Conservation (phyloP, 2,888 invertebrate genomes). For the Salticus scenicus region DNA sequence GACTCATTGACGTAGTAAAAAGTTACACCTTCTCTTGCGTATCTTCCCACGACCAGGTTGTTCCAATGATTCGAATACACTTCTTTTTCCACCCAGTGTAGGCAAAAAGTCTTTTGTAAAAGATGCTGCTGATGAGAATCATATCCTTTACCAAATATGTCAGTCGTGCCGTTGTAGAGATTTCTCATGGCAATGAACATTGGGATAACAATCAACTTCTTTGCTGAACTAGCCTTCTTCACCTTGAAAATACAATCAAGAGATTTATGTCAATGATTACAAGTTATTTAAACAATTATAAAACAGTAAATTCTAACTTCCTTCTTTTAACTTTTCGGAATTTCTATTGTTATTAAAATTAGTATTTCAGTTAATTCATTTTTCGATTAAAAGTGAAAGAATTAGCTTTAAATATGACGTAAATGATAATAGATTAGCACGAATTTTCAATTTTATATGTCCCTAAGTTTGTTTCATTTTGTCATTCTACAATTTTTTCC, state of each 20-base stretch:
- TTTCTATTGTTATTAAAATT: no score
- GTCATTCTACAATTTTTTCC: no score
- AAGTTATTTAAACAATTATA: no score
- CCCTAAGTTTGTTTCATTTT: no score
- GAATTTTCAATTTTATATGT: no score
- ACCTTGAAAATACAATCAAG: not conserved
- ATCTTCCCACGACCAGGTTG: not conserved
- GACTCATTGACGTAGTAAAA: not conserved
- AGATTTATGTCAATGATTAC: not conserved
- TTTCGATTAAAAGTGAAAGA: no score
- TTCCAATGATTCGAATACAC: not conserved
- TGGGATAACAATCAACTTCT: not conserved
- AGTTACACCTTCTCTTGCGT: not conserved
- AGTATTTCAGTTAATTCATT: no score
- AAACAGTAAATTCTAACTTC: no score
- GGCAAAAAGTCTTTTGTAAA: slow-evolving; percentile 1
- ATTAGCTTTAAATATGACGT: no score
- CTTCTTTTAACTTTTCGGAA: no score
- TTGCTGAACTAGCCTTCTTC: not conserved
- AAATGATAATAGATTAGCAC: no score
- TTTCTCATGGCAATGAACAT: not conserved
- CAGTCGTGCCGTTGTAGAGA: not conserved
- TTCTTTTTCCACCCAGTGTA: not conserved
- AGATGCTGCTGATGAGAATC: not conserved
- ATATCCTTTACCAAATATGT: not conserved